Conservation (phyloP, 2,888 invertebrate genomes). For the Drosophila mercatorum region DNA sequence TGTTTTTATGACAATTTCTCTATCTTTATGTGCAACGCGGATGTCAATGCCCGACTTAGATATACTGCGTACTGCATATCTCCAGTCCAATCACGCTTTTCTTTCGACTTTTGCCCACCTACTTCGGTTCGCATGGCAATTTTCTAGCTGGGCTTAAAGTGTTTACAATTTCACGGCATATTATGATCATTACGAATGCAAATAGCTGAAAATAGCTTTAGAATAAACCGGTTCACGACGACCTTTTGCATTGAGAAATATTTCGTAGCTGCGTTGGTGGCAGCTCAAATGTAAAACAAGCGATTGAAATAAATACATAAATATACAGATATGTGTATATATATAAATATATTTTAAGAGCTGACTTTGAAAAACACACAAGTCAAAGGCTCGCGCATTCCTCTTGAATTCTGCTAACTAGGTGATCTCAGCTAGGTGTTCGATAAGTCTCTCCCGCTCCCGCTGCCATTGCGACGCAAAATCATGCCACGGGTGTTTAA, state of each 20-base stretch:
- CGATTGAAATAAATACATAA: constrained; percentile 38
- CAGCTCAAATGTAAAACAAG: constrained; percentile 38
- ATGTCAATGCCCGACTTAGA: constrained; percentile 1
- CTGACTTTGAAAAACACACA: constrained; percentile 28
- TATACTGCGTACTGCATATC: background rate
- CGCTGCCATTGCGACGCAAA: constrained; percentile 62
- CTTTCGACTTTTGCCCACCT: background rate
- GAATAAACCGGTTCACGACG: constrained; percentile 70
- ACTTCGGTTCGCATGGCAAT: constrained; percentile 15
- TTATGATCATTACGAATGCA: constrained; percentile 73
- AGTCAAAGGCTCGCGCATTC: constrained; percentile 29
- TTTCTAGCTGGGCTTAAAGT: constrained; percentile 48
- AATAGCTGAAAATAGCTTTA: constrained; percentile 47
- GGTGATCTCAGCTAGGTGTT: constrained; percentile 68
- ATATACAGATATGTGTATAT: background rate
- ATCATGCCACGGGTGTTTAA: constrained; percentile 42
- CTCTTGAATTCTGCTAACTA: constrained; percentile 22
- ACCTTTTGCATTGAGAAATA: constrained; percentile 73
- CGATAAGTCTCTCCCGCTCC: constrained; percentile 41
- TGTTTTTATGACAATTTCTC: background rate
- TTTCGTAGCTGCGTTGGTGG: constrained; percentile 72
- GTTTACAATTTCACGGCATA: constrained; percentile 76
- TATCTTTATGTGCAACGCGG: background rate
- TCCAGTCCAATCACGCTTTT: background rate
- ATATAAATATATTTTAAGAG: background rate